phyloP scores from a whole-genome alignment of 2,797 vertebrate species.

The Ptychobarbus kaznakovi region DNA sequence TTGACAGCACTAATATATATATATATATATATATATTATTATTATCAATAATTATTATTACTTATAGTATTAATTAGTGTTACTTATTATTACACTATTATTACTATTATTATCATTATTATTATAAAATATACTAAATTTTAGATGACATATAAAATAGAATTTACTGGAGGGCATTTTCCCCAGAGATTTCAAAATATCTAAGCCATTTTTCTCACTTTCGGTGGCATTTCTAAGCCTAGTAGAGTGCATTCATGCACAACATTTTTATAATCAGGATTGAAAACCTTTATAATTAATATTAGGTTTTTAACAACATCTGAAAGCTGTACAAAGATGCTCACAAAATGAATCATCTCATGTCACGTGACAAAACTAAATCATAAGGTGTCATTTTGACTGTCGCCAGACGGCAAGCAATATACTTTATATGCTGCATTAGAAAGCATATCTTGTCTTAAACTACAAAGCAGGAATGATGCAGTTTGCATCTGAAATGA shows the following conservation, averaged over 20 bases:
- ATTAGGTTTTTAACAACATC: background rate
- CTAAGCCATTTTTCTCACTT: background rate
- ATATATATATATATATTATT: background rate
- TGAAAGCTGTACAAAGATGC: background rate
- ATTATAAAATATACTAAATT: no score
- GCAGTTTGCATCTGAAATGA: background rate
- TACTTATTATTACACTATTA: no score
- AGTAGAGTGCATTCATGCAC: background rate
- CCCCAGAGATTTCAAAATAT: background rate
- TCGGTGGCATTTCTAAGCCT: no score
- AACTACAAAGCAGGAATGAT: background rate
- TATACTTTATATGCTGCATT: background rate
- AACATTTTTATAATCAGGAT: background rate
- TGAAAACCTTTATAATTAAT: background rate
- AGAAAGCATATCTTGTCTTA: background rate
- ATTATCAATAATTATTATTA: no score
- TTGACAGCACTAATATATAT: no score
- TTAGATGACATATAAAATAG: background rate
- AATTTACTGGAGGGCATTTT: background rate
- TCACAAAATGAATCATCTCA: background rate
- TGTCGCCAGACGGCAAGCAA: background rate
- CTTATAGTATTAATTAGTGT: no score
- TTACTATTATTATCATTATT: no score
- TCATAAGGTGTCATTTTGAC: background rate
- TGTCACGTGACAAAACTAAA: background rate